These are phyloP conservation scores for Dryobotodes eremita DNA, from an alignment of 2,888 invertebrate genomes.

Conservation along the genomic window DNA sequence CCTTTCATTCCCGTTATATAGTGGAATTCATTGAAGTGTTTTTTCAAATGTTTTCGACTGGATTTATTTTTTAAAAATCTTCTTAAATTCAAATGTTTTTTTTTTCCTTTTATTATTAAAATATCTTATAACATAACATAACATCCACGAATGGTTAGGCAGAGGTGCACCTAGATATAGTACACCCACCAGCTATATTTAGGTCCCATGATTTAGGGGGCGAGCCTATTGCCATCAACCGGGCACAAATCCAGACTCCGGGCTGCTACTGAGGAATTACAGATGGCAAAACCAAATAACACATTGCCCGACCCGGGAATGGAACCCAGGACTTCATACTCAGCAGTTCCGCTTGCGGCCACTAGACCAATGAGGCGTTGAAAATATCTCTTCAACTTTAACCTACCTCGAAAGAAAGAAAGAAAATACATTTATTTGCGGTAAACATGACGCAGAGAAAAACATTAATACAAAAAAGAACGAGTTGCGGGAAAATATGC, in stretches of 20 bases:
- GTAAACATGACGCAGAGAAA: too few relatives aligned
- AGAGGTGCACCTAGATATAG: not conserved
- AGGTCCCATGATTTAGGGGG: not conserved
- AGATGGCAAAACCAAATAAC: not conserved
- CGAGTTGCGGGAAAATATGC: too few relatives aligned
- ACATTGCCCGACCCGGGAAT: not conserved
- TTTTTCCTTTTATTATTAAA: too few relatives aligned
- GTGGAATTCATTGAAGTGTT: not conserved
- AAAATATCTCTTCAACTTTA: not conserved
- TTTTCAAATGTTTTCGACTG: not conserved
- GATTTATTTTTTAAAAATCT: too few relatives aligned
- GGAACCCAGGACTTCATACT: not conserved
- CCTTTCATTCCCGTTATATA: not conserved
- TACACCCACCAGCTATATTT: not conserved
- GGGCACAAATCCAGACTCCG: not conserved
- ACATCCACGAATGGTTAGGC: not conserved
- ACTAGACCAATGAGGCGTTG: not conserved
- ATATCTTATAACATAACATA: not conserved
- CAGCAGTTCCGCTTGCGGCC: not conserved
- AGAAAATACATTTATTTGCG: too few relatives aligned
- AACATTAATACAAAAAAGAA: too few relatives aligned
- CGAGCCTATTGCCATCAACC: not conserved
- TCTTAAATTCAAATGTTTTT: too few relatives aligned
- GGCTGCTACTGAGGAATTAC: not conserved
- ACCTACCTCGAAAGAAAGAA: not conserved